Evolutionary conservation across 2,113 vertebrate genomes (phyloP), one percentile per base, ranked within the genome.

Genomic region (Thryonomys swinderianus): DNA sequence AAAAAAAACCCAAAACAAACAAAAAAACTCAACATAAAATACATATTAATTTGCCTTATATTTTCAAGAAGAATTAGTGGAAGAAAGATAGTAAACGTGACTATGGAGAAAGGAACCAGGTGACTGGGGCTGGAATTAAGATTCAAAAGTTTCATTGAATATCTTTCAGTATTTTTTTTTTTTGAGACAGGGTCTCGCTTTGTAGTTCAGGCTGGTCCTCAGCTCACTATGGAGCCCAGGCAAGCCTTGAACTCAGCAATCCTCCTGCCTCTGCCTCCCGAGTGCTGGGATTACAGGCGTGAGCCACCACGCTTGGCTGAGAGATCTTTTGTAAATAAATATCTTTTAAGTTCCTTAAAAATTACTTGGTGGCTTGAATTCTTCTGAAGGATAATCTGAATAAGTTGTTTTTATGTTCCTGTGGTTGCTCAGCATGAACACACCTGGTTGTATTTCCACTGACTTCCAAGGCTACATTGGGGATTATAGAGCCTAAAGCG

Each of bases 21-120:
- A n/a, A n/a, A n/a, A n/a, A n/a, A n/a, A n/a, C n/a, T n/a, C n/a
- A n/a, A n/a, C n/a, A n/a, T n/a, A n/a, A n/a, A n/a, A 40, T 71
- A 71, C 20, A 21, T 69, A 37, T 69, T 69, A 69, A 57, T 55
- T 67, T 69, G 71, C 21, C 73, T 92, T n/a, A 6, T 62, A 40
- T 62, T 95, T 95, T 87, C 25, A 53, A 89, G n/a, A 86, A 51
- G 30, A 89, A 94, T 80, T 59, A 80, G 23, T 76, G 34, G 34
- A 81, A 76, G 76, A 42, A 84, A 87, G 83, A 45, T 20, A 79
- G 37, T n/a, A 71, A 88, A 64, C 83, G 5, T 69, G 12, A 94
- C 48, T 80, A 23, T 85, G 17, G 4, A 32, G 4, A 25, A 80
- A n/a, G 64, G 30, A 85, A 90, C 14, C 85, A 42, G 25, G 51